These are phyloP conservation scores for Cantharis rustica DNA, from an alignment of 2,888 invertebrate genomes.

Conservation along the genomic window DNA sequence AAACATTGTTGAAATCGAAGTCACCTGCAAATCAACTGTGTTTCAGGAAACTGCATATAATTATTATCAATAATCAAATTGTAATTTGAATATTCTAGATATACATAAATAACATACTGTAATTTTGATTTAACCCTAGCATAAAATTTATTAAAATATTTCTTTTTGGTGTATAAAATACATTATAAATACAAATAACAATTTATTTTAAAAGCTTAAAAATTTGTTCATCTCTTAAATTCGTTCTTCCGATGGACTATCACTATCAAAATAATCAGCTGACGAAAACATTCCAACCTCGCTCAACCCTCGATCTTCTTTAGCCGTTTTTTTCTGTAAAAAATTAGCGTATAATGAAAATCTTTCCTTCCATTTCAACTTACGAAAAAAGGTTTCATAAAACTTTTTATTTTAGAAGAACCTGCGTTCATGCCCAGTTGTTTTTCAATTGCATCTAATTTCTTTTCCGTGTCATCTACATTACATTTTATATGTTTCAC, in stretches of 20 bases:
- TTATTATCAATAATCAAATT: no score
- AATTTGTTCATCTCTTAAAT: not conserved
- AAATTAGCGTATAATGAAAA: not conserved
- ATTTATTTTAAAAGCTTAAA: not conserved
- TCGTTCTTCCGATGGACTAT: not conserved
- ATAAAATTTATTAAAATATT: not conserved
- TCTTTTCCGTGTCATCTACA: slow-evolving; percentile 59
- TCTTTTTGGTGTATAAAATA: not conserved
- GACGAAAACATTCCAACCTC: not conserved
- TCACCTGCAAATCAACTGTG: no score
- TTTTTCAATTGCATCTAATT: slow-evolving; percentile 64
- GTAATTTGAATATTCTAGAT: no score
- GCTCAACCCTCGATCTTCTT: not conserved
- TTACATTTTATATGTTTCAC: slow-evolving; percentile 62
- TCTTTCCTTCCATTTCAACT: slow-evolving; percentile 18
- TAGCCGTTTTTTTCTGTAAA: not conserved
- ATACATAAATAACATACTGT: no score
- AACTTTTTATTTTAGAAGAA: slow-evolving; percentile 58
- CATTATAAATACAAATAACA: not conserved
- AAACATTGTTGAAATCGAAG: no score
- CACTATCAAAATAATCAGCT: not conserved
- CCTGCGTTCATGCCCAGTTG: slow-evolving; percentile 65
- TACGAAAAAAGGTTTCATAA: slow-evolving; percentile 64
- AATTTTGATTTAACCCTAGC: not conserved
- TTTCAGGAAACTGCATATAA: no score